These are phyloP conservation scores for Gymnoscopelus microlampas DNA, from an alignment of 2,797 vertebrate genomes.

Conservation along the genomic window DNA sequence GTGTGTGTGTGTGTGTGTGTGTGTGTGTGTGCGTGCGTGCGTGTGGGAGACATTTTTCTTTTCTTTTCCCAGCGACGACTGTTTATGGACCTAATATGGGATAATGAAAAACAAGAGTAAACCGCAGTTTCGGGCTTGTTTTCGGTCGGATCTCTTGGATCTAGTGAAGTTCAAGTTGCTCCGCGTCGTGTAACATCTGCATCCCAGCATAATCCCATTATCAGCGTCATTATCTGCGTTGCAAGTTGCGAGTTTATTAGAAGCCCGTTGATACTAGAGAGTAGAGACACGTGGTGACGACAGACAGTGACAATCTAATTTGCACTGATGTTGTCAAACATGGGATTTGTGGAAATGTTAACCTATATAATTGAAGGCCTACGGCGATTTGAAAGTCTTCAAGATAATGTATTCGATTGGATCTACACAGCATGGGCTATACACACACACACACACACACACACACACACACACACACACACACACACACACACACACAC, in stretches of 20 bases:
- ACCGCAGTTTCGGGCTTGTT: conserved; percentile 44
- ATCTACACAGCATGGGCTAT: too few species aligned
- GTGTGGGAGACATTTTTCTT: conserved; percentile 17
- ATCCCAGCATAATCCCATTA: conserved; percentile 30
- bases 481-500: too few species aligned
- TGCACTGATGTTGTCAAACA: not conserved
- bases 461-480: too few species aligned
- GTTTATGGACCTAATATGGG: conserved; percentile 47
- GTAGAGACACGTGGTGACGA: not conserved
- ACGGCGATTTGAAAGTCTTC: too few species aligned
- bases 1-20: too few species aligned
- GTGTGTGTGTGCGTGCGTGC: not conserved
- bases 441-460: too few species aligned
- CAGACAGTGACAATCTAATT: not conserved
- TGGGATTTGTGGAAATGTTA: not conserved
- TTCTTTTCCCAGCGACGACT: conserved; percentile 18
- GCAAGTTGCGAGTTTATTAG: conserved; percentile 10
- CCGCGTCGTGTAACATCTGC: conserved; percentile 12
- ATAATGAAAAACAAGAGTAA: conserved; percentile 52
- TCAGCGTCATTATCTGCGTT: conserved; percentile 23
- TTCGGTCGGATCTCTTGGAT: conserved; percentile 15
- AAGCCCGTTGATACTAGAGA: not conserved
- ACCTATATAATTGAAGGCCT: not conserved
- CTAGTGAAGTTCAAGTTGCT: conserved; percentile 34
- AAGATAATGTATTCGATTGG: too few species aligned